These are phyloP conservation scores for Agriotes lineatus DNA, from an alignment of 2,888 invertebrate species.

Conservation along the genomic window DNA sequence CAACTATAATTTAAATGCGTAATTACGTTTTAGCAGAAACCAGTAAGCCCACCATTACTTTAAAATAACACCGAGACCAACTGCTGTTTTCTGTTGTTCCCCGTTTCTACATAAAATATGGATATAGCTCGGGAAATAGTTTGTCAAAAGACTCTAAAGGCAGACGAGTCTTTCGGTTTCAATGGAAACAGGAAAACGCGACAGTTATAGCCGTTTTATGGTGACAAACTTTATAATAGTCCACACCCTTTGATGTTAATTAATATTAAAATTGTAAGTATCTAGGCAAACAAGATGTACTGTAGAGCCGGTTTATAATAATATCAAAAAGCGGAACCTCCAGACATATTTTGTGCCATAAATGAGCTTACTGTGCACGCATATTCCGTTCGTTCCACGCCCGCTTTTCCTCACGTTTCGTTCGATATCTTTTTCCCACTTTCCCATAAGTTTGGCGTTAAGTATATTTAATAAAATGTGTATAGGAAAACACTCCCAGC, in stretches of 20 bases:
- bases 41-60: too few relatives aligned
- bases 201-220: constrained; percentile 1
- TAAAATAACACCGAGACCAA: too few relatives aligned
- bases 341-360: constrained; percentile 30
- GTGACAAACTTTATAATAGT: constrained; percentile 1
- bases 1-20: too few relatives aligned
- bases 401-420: constrained; percentile 10
- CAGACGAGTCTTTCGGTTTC: neutral
- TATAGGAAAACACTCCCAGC: constrained; percentile 51
- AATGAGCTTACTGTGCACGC: constrained; percentile 34
- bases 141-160: neutral
- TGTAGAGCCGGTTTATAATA: constrained; percentile 12
- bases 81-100: too few relatives aligned
- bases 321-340: constrained; percentile 30
- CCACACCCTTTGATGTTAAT: neutral
- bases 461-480: constrained; percentile 51
- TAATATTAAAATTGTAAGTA: constrained; percentile 13
- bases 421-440: constrained; percentile 10
- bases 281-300: constrained; percentile 9
- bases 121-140: too few relatives aligned
- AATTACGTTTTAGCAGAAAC: too few relatives aligned
- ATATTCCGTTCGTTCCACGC: constrained; percentile 13
- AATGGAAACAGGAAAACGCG: neutral
- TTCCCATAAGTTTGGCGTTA: constrained; percentile 18
- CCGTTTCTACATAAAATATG: neutral